phyloP scores from a whole-genome alignment of 2,888 invertebrate genomes.

The Drosophila austrosaltans region DNA sequence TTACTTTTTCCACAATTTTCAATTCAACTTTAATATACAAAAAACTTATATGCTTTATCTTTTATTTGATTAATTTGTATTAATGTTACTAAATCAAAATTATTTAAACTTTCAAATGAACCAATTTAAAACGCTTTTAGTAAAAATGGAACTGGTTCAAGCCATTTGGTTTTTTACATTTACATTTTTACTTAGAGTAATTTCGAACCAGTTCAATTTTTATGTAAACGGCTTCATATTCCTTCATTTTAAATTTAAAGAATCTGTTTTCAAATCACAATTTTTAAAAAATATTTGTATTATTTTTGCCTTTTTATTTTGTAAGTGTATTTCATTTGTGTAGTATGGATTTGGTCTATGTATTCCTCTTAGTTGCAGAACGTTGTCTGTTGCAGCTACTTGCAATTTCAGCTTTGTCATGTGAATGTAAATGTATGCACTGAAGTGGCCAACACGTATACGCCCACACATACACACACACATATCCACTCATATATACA shows the following conservation, averaged over 20 bases:
- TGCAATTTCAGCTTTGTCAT: constrained; percentile 74
- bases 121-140: too few species aligned
- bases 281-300: neutral
- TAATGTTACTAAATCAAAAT: too few species aligned
- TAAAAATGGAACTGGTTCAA: too few species aligned
- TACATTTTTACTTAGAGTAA: too few species aligned
- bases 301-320: neutral
- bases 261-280: too few species aligned
- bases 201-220: too few species aligned
- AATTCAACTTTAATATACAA: neutral
- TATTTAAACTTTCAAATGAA: too few species aligned
- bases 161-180: too few species aligned
- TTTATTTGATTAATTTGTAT: neutral
- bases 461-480: constrained; percentile 36
- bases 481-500: constrained; percentile 26
- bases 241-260: neutral
- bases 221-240: neutral
- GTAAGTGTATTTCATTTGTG: constrained; percentile 24
- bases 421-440: constrained; percentile 64
- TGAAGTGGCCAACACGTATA: constrained; percentile 69
- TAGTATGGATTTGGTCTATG: constrained; percentile 2
- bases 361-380: neutral
- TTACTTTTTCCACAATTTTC: constrained; percentile 22
- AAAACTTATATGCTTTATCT: too few species aligned
- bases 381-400: constrained; percentile 64